These are phyloP conservation scores for Nerophis lumbriciformis DNA, from an alignment of 2,113 vertebrate species.

Conservation along the genomic window DNA sequence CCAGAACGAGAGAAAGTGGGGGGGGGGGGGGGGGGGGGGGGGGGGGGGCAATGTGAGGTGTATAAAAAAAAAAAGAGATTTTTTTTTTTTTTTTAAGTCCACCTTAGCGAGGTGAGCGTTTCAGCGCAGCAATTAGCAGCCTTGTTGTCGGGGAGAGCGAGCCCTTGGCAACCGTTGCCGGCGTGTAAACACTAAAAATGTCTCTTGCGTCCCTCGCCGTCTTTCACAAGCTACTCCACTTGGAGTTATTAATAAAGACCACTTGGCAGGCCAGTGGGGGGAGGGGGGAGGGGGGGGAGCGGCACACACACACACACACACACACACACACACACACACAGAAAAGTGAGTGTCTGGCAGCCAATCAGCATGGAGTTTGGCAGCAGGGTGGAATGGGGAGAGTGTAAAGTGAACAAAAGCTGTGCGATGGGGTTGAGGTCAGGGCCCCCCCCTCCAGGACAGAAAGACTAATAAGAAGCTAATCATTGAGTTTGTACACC, in stretches of 20 bases:
- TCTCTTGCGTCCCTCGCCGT: conserved; percentile 23
- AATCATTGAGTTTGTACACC: no score
- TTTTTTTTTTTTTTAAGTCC: conserved; percentile 29
- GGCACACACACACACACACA: no score
- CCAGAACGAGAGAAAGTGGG: neutral
- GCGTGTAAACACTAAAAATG: conserved; percentile 57
- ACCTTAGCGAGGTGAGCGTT: conserved; percentile 66
- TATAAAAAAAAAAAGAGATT: conserved; percentile 59
- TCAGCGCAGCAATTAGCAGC: conserved; percentile 71
- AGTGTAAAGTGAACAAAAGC: no score
- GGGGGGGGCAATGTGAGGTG: conserved; percentile 21
- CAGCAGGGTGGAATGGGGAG: conserved; percentile 2
- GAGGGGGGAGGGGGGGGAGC: neutral
- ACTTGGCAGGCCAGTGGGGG: conserved; percentile 14
- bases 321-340: neutral
- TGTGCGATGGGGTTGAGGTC: no score
- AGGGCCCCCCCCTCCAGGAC: no score
- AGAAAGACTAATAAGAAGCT: no score
- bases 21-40: conserved; percentile 14
- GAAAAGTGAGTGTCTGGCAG: conserved; percentile 24
- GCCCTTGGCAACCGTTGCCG: conserved; percentile 68
- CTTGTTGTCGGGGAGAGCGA: conserved; percentile 61
- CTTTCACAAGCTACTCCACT: neutral
- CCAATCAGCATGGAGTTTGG: conserved; percentile 17
- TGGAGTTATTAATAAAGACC: conserved; percentile 54